A percentile compares a stretch with the other conserved stretches of the same genome.
Conservation (phyloP, 2,113 vertebrate species). For the Saguinus imperator region DNA sequence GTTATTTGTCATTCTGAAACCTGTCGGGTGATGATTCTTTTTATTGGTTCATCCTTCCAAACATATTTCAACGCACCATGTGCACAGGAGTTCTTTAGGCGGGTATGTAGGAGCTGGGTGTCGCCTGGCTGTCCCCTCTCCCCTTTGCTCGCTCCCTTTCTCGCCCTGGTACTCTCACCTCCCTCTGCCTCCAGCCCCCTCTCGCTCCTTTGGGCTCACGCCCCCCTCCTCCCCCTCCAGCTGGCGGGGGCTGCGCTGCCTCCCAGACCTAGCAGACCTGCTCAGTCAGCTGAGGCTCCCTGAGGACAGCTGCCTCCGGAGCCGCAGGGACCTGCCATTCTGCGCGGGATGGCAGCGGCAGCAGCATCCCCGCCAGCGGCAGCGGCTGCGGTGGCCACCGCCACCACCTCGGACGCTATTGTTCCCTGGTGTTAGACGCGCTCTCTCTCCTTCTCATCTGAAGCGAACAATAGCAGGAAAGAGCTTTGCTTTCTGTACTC, state of each 20-base stretch:
- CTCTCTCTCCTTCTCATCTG: slow-evolving; percentile 77
- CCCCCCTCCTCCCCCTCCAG: slow-evolving; percentile 69
- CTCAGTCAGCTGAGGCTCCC: slow-evolving; percentile 88
- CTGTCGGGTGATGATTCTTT: slow-evolving; percentile 57
- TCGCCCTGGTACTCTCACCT: slow-evolving; percentile 59
- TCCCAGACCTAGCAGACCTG: slow-evolving; percentile 84
- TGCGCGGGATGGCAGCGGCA: slow-evolving; percentile 80
- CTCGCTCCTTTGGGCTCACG: background rate
- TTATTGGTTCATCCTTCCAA: slow-evolving; percentile 44
- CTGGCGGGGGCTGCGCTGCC: slow-evolving; percentile 85
- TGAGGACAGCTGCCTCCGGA: slow-evolving; percentile 82
- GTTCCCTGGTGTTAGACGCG: slow-evolving; percentile 84
- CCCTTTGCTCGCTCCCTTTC: slow-evolving; percentile 42
- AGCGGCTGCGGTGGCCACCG: slow-evolving; percentile 8
- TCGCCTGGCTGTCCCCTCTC: background rate
- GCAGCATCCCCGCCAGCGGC: slow-evolving; percentile 59
- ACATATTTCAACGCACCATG: slow-evolving; percentile 52
- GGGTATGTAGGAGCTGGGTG: background rate
- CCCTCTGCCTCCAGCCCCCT: slow-evolving; percentile 31
- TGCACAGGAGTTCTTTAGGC: slow-evolving; percentile 9
- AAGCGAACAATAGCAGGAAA: slow-evolving; percentile 80
- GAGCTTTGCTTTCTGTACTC: slow-evolving; percentile 49
- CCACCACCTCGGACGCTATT: slow-evolving; percentile 83
- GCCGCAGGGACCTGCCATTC: slow-evolving; percentile 76
- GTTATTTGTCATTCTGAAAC: slow-evolving; percentile 61